These are phyloP conservation scores for Heterotis niloticus DNA, from an alignment of 2,113 vertebrate species.

Conservation along the genomic window DNA sequence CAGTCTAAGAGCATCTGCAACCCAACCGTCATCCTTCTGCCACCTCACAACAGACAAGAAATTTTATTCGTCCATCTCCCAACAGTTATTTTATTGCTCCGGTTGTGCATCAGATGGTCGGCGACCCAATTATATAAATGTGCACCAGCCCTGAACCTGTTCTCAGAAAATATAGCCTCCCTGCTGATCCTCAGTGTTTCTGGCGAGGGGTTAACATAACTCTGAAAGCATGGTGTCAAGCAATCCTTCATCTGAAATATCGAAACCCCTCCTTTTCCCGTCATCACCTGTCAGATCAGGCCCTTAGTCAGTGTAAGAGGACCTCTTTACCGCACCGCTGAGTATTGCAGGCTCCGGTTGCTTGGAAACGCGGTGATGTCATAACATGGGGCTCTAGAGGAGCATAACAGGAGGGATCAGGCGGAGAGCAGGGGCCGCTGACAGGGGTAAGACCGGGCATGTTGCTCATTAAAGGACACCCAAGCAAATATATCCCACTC, in stretches of 20 bases:
- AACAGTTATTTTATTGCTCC: background rate
- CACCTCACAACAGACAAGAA: no score
- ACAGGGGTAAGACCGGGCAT: background rate
- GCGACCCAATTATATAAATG: background rate
- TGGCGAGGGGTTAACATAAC: background rate
- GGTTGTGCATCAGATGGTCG: background rate
- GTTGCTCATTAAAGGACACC: background rate
- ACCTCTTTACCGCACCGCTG: slow-evolving; percentile 16
- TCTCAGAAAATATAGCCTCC: background rate
- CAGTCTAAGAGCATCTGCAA: no score
- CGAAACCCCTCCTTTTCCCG: background rate
- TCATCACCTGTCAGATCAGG: slow-evolving; percentile 17
- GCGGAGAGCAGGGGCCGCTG: background rate
- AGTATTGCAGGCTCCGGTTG: slow-evolving; percentile 16
- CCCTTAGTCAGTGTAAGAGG: background rate
- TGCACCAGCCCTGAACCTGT: background rate
- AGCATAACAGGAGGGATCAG: background rate
- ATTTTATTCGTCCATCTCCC: background rate
- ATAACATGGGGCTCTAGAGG: slow-evolving; percentile 3
- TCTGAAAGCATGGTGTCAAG: background rate
- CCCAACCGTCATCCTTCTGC: no score
- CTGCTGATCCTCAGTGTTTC: background rate
- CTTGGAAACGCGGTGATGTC: slow-evolving; percentile 22
- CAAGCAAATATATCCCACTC: background rate
- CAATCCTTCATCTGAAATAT: background rate